Conservation (phyloP, 2,888 invertebrate species). For the Nowickia ferox region DNA sequence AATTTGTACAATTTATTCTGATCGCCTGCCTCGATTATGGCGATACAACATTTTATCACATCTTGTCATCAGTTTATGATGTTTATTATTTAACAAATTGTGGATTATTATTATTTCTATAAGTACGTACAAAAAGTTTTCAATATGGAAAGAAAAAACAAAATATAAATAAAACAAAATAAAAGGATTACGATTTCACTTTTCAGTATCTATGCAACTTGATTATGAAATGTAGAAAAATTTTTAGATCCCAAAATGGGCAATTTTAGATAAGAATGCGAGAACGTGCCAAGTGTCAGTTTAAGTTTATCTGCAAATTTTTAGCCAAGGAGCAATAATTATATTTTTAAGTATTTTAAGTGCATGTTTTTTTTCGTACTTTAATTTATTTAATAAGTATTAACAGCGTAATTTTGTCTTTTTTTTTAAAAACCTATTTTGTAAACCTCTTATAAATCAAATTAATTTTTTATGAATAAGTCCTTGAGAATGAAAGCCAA, state of each 20-base stretch:
- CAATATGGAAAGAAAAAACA: neutral
- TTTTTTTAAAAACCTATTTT: no score
- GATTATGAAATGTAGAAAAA: slow-evolving; percentile 31
- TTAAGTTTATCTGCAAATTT: slow-evolving; percentile 14
- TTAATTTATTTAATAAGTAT: neutral
- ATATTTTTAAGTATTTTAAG: neutral
- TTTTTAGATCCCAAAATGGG: neutral
- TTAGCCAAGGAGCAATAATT: neutral
- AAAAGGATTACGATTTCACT: slow-evolving; percentile 53
- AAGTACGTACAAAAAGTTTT: neutral
- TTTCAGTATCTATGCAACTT: slow-evolving; percentile 15
- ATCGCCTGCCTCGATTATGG: slow-evolving; percentile 53
- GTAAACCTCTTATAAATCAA: no score
- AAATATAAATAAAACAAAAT: neutral
- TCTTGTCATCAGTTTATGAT: slow-evolving; percentile 72
- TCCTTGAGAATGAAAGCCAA: no score
- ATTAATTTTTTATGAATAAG: no score
- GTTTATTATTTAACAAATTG: slow-evolving; percentile 71
- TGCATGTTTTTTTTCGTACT: no score
- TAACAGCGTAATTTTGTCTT: no score
- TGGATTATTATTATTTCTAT: slow-evolving; percentile 52
- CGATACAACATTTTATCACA: slow-evolving; percentile 71
- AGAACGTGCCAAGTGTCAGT: slow-evolving; percentile 54
- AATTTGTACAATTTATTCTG: slow-evolving; percentile 69
- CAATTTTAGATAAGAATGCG: slow-evolving; percentile 8